Base-by-base conservation (phyloP, 2,797 vertebrate species). In the Gobio occitaniae region DNA sequence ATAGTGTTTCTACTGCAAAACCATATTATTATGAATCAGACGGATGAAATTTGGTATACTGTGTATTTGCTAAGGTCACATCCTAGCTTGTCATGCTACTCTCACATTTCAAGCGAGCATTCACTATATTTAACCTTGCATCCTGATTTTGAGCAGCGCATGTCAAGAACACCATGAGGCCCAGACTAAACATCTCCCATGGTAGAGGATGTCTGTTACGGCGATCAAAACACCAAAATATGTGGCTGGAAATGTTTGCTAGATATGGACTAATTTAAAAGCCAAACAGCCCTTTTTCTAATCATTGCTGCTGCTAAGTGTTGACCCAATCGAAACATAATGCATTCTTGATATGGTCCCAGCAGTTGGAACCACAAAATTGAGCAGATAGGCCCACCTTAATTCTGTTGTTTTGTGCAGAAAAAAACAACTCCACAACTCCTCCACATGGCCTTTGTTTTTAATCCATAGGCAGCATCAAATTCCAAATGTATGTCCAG, bases 221-320 rank as follows among this genome's bases (percentile, higher is more conserved):
- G 71, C 59, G 52, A 89, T 89, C 86, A 87, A 38, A 44, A 86
- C 52, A 79, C 80, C 15, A 87, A 87, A 86, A 80, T 80, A 84
- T 84, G 59, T 29, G 19, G 38, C 87, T 87, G 71, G 19, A 84
- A 79, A 47, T 83, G 38, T 77, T 56, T 59, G 16, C 48, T 70
- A 44, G 48, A 77, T 44, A 52, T n/a, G 50, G 78, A 63, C 82
- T 76, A 70, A 75, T 65, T 50, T 88, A 48, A 54, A 86, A 87
- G 80, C 54, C 75, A 88, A 87, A 90, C 82, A 87, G 83, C 82
- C 74, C 76, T 77, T 87, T 88, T 86, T 86, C 75, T 76, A 79
- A 65, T 75, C 70, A 84, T 41, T 82, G 72, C 70, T 79, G 75
- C 29, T 8, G 56, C 86, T 50, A 16, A 84, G 61, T 25, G 54